Base-by-base conservation (phyloP, 1,140 invertebrate species). In the Achatina immaculata region DNA sequence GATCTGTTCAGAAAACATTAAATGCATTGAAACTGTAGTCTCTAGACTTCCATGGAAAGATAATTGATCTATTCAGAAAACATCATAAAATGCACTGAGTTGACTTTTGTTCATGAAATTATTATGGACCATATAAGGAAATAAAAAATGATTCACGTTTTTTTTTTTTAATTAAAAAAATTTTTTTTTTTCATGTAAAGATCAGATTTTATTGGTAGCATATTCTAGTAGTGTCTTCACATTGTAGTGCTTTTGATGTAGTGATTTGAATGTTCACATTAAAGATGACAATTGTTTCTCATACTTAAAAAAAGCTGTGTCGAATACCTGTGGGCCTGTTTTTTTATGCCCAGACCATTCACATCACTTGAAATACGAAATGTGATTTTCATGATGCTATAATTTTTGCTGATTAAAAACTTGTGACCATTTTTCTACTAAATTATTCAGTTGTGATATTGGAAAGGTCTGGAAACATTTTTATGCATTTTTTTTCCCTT, bases 381-480 rank as follows among this genome's bases (percentile, higher is more conserved):
- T n/a, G n/a, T n/a, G n/a, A n/a, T n/a, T 31, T 31, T 62, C 28
- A 62, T 2, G 21, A 31, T 62, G 58, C 31, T 9, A 62, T 31
- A 31, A 31, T 62, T 31, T 62, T 21, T 62, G 28, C 58, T 62
- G 58, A 31, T 2, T n/a, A 62, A 28, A 14, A 62, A 6, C n/a
- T 62, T 55, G 48, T 21, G 58, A 62, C 58, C 58, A 62, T 31
- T 62, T 62, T 62, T 62, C n/a, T 62, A 31, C 28, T 28, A 62
- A 28, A 31, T 62, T 62, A 2, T 11, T 62, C n/a, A 6, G 6
- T 62, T 62, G 58, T 62, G 58, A 62, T 62, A 19, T 4, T 58
- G 4, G n/a, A 28, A 6, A 62, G 21, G 2, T 62, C 31, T 21
- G 58, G n/a, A 62, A 11, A 62, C 31, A 62, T 62, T 62, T 62